Base-by-base conservation (phyloP, 2,888 invertebrate species). In the Acanthacorydalis orientalis region DNA sequence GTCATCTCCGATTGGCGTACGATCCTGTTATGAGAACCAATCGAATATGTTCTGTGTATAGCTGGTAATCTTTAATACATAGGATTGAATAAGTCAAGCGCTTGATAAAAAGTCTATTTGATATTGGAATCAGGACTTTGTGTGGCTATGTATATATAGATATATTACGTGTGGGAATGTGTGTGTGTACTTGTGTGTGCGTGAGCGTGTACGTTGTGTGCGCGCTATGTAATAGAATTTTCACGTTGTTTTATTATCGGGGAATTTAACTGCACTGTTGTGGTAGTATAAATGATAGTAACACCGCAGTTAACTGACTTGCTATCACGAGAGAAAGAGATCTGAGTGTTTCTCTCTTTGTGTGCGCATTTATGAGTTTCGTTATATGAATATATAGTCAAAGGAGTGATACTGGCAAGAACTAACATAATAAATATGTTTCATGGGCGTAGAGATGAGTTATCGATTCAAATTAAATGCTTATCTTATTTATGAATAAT, bases 11-110 rank as follows among this genome's bases (percentile, higher is more conserved):
- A 23, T 23, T 23, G 23, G 23, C 23, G 23, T 23, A 23, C 23
- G 23, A 23, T 23, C 23, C 23, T 6, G 23, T 23, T 23, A 23
- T 23, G 23, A 23, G 23, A 23, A 43, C 43, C 43, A 43, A 43
- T 43, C 43, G 31, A 31, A 23, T 16, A 31, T 31, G 31, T 39
- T 39, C 15, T 39, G 15, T 14, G 12, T 16, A 14, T 15, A 39
- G 39, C 31, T 43, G 43, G 31, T 43, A 43, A 43, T 43, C 43
- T 43, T 43, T 43, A 43, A 43, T 43, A 43, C 43, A 43, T 43
- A 31, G 43, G 31, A 31, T 43, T 16, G 43, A 23, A 31, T 43
- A 43, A 43, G 43, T 43, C 43, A 31, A 43, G 31, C 31, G 31
- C 23, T 16, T 31, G 12, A 31, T 43, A 43, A 43, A 43, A 43